Conservation (phyloP, 2,113 vertebrate genomes). For the Petromus typicus region DNA sequence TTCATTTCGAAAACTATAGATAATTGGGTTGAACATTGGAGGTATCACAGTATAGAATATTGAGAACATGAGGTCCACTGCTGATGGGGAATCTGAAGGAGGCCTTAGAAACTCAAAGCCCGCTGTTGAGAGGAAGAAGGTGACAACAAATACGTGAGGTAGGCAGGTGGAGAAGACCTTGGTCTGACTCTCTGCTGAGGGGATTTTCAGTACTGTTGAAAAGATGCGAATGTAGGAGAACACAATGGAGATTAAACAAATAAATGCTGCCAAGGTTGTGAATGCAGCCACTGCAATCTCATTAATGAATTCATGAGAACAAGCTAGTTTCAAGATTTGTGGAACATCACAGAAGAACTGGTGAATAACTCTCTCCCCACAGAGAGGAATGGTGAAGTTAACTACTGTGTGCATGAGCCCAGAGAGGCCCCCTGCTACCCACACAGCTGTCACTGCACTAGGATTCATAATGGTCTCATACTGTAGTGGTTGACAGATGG, state of each 20-base stretch:
- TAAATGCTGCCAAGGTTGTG: conserved; percentile 47
- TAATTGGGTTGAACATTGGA: conserved; percentile 66
- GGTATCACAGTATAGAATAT: conserved; percentile 68
- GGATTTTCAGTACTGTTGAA: conserved; percentile 66
- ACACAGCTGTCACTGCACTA: conserved; percentile 45
- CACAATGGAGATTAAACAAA: conserved; percentile 69
- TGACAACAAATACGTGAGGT: conserved; percentile 74
- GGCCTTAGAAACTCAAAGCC: conserved; percentile 73
- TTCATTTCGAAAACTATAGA: conserved; percentile 74
- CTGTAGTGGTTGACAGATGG: conserved; percentile 70
- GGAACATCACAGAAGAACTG: conserved; percentile 79
- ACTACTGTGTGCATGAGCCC: conserved; percentile 51
- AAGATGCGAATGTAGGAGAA: conserved; percentile 71
- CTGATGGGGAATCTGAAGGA: conserved; percentile 57
- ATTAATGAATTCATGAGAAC: conserved; percentile 58
- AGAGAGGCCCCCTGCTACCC: conserved; percentile 64
- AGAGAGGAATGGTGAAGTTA: conserved; percentile 73
- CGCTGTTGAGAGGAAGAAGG: conserved; percentile 68
- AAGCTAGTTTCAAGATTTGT: conserved; percentile 72
- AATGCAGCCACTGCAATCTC: conserved; percentile 65
- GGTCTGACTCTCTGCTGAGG: conserved; percentile 56
- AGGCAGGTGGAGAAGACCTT: conserved; percentile 78
- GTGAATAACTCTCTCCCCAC: conserved; percentile 59
- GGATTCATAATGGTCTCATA: conserved; percentile 66
- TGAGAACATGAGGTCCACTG: conserved; percentile 63